phyloP scores from a whole-genome alignment of 2,888 invertebrate species.

The Heliconius erato region DNA sequence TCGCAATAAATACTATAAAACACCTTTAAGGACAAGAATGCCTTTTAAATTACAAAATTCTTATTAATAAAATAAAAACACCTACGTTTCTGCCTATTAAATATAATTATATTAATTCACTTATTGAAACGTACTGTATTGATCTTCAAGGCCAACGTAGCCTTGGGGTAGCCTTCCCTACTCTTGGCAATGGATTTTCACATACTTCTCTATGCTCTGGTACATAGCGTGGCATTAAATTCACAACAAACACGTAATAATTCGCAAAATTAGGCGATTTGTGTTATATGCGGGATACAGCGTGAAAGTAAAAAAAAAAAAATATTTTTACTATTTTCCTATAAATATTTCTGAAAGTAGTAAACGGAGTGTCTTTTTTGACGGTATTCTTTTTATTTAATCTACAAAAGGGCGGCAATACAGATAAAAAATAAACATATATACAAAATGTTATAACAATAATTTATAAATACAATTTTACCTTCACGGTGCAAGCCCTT shows the following conservation, averaged over 20 bases:
- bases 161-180: background rate
- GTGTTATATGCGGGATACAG: no score
- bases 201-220: no score
- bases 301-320: no score
- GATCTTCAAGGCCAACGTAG: background rate
- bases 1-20: conserved; percentile 1
- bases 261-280: background rate
- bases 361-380: no score
- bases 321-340: no score
- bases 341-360: no score
- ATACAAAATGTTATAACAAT: background rate
- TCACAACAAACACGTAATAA: background rate
- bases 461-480: conserved; percentile 26
- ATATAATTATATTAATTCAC: background rate
- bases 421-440: no score
- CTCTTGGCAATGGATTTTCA: background rate
- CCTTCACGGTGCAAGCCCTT: conserved; percentile 44
- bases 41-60: conserved; percentile 2
- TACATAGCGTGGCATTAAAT: background rate
- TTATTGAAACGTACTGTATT: background rate
- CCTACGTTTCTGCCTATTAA: background rate
- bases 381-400: no score
- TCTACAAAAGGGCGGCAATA: no score
- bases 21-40: background rate
- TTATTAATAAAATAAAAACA: background rate